Base-by-base conservation (phyloP, 1,140 invertebrate species). In the Drosophila kurseongensis region DNA sequence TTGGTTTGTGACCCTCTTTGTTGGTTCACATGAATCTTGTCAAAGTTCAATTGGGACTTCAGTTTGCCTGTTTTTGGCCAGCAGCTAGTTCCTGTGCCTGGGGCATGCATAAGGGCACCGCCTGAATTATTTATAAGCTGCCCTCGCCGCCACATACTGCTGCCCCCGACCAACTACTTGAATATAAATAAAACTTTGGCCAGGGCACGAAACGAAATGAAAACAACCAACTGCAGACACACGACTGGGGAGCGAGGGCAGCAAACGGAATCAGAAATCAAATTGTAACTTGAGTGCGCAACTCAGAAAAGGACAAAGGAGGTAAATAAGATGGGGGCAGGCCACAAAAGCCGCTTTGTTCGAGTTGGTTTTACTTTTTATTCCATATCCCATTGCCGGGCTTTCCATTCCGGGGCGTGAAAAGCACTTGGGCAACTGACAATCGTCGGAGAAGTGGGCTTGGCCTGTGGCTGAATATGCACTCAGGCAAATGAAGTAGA, bases 121-220 rank as follows among this genome's bases (percentile, higher is more conserved):
- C 41, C 65, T 85, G 81, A 80, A 86, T 85, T 85, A 86, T 85
- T 85, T 85, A 85, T 85, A 86, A 85, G 81, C 68, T 58, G 47
- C 45, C 62, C 50, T 36, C 62, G 63, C 41, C 48, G 51, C 50
- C 52, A 55, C 41, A 55, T 29, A 36, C 38, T 9, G 14, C 44
- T 44, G 5, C 10, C 40, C 27, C 45, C 16, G 32, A 18, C 36
- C 32, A 40, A 38, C 16, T 35, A 40, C 52, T 71, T 29, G 60
- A 69, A 45, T 76, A 84, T 66, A 84, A 84, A 84, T 85, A 84
- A 84, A 84, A 80, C 60, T 38, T 68, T 66, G 67, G 72, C 65
- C 76, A 50, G 52, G 63, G 72, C 80, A 79, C 65, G 60, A 23
- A 58, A 41, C 67, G 55, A 52, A 54, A 45, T 69, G 38, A 68